phyloP scores from a whole-genome alignment of 2,888 invertebrate species.

The Nephrotoma appendiculata region DNA sequence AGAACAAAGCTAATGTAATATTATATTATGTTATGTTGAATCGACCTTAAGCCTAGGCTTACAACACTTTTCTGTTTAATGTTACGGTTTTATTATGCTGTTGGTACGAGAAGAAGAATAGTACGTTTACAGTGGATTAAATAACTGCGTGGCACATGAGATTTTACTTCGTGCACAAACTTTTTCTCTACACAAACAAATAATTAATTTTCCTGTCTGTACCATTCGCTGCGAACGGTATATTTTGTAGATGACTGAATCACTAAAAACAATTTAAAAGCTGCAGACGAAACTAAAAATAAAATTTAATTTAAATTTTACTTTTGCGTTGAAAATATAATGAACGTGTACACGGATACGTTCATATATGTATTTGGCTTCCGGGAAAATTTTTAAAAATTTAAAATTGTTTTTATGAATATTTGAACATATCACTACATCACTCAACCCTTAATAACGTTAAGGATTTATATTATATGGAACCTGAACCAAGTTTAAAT shows the following conservation, averaged over 20 bases:
- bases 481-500: not conserved
- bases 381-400: not conserved
- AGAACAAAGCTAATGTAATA: not conserved
- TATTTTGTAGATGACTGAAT: not conserved
- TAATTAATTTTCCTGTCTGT: not conserved
- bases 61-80: slow-evolving; percentile 1
- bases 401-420: not conserved
- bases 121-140: not conserved
- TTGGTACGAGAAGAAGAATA: not conserved
- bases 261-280: not conserved
- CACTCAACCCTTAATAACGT: not conserved
- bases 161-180: not conserved
- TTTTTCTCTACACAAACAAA: not conserved
- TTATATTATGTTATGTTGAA: not conserved
- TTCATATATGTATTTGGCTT: not conserved
- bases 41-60: not conserved
- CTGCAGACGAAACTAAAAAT: not conserved
- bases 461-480: not conserved
- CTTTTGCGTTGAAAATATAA: not conserved
- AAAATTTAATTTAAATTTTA: not conserved
- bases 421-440: not conserved
- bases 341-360: not conserved
- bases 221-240: not conserved
- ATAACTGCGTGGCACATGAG: not conserved
- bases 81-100: not conserved